These are phyloP conservation scores for Drosophila subobscura DNA, from an alignment of 1,140 invertebrate genomes.

Conservation along the genomic window DNA sequence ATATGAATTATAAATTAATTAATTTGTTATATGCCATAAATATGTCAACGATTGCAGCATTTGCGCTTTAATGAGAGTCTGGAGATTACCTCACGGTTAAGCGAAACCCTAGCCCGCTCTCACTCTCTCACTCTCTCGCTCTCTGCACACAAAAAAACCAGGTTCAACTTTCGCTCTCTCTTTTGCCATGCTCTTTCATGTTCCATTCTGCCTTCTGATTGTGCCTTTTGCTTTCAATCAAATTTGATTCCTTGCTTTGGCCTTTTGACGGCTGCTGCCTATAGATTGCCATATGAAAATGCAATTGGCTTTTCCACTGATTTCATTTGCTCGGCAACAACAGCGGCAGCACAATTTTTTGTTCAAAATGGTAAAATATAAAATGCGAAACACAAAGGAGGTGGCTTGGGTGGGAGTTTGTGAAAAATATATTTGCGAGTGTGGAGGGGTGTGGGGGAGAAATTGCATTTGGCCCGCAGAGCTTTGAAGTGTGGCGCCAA, in stretches of 20 bases:
- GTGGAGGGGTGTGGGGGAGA: constrained; percentile 1
- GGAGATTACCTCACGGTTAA: too few species aligned
- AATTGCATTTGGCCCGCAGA: constrained; percentile 54
- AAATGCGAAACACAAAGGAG: constrained; percentile 27
- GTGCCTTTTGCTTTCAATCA: constrained; percentile 13
- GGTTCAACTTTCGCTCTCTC: too few species aligned
- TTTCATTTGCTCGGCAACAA: constrained; percentile 47
- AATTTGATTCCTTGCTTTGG: constrained; percentile 22
- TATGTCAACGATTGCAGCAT: too few species aligned
- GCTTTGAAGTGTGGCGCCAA: constrained; percentile 66
- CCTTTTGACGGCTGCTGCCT: constrained; percentile 38
- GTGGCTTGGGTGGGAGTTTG: too few species aligned
- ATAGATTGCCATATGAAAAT: constrained; percentile 70
- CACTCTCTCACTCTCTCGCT: too few species aligned
- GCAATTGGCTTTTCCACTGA: constrained; percentile 61
- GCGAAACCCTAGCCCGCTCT: too few species aligned
- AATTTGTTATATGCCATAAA: too few species aligned
- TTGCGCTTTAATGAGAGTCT: too few species aligned
- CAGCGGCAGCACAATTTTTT: not conserved
- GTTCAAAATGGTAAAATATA: constrained; percentile 2
- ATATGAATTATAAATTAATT: too few species aligned
- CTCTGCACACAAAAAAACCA: too few species aligned
- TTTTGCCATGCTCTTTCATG: too few species aligned
- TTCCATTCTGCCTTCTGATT: not conserved
- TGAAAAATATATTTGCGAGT: not conserved